Evolutionary conservation across 2,113 vertebrate genomes (phyloP), one percentile per base, ranked within the genome.

Genomic region (Cichladusa arquata): DNA sequence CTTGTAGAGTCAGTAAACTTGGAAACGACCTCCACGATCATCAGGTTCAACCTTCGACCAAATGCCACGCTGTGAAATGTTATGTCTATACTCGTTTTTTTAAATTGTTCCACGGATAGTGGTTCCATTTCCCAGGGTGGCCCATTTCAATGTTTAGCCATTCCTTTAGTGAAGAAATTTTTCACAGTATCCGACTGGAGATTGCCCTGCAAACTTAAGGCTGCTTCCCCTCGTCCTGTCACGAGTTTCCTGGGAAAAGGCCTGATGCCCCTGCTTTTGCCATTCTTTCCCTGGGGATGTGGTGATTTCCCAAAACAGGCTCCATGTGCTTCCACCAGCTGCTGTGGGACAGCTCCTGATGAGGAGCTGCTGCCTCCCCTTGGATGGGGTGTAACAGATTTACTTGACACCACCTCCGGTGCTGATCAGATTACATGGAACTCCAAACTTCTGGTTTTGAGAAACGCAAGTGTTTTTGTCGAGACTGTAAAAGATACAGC

Each of bases 1-100:
- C 77, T 66, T 66, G 0, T 0, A 3, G 15, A 4, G 2, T 1
- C 11, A 0, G 1, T 7, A 12, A 25, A 38, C 61, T 14, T 22
- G 47, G 38, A 18, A 61, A 20, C 38, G 3, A 12, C 9, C n/a
- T 4, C 17, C 7, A 2, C 2, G 12, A 6, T n/a, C 28, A 7
- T 11, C 15, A 2, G 6, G n/a, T 5, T 34, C 34, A 19, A 1
- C 53, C 79, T 76, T 48, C 12, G 20, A 8, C 6, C 18, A 2
- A 76, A 6, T 40, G 7, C 12, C 8, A 1, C 26, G 1, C 19
- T 20, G 38, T 25, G 33, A 38, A 57, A 38, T 51, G 33, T 19
- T 8, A 0, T 2, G 28, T 25, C 12, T 61, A 0, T 50, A 3
- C 18, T 48, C 1, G 5, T 12, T 19, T 33, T 81, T 73, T 42